Conservation (phyloP, 2,113 vertebrate genomes). For the Rhagologus leucostigma region DNA sequence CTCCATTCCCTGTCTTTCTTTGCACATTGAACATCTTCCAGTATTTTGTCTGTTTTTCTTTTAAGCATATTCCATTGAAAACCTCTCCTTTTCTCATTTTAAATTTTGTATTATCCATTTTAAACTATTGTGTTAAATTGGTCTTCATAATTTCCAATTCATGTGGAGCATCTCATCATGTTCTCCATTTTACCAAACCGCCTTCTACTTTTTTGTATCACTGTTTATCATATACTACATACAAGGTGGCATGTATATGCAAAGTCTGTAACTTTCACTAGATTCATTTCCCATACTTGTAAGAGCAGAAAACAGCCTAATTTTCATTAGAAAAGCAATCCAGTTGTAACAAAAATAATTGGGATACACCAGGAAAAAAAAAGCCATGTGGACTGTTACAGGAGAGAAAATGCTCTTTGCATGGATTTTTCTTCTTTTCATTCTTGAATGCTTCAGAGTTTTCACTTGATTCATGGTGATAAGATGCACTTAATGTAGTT, state of each 20-base stretch:
- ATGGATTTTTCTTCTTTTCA: not conserved
- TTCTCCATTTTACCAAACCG: not conserved
- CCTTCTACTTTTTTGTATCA: not conserved
- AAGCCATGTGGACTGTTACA: not conserved
- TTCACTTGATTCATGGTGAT: not conserved
- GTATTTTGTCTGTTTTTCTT: not conserved
- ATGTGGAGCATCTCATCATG: not conserved
- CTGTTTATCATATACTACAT: not conserved
- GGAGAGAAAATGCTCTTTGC: not conserved
- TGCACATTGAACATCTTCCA: not conserved
- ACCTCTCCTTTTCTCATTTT: not conserved
- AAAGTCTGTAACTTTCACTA: not conserved
- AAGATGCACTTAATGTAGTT: not conserved
- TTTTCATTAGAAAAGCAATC: conserved; percentile 19
- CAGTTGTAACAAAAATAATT: conserved; percentile 13
- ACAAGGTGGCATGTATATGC: not conserved
- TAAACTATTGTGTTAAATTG: not conserved
- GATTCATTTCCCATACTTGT: not conserved
- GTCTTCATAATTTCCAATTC: not conserved
- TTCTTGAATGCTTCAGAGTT: not conserved
- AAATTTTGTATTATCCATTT: not conserved
- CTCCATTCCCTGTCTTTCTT: not conserved
- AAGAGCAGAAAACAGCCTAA: not conserved
- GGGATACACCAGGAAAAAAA: not conserved
- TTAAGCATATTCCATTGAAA: not conserved